Base-by-base conservation (phyloP, 2,113 vertebrate species). In the Sphyrna mokarran region DNA sequence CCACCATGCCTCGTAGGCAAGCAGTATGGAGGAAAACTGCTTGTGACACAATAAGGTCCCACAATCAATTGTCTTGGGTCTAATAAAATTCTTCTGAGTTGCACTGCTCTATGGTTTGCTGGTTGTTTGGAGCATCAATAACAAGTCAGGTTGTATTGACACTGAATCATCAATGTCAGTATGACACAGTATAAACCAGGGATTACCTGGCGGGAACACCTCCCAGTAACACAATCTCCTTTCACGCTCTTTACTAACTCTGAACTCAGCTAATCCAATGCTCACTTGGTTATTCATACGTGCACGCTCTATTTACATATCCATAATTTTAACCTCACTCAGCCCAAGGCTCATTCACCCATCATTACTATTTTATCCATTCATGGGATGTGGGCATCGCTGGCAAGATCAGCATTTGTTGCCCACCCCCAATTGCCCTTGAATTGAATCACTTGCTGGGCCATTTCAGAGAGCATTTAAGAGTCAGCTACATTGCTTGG, bases 171-270 rank as follows among this genome's bases (percentile, higher is more conserved):
- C 29, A 9, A 83, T 83, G 76, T 80, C 72, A 14, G n/a, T n/a
- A 10, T n/a, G 72, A 2, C 33, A 14, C 33, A 80, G 11, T 37
- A 80, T 80, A 80, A n/a, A 16, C 11, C 33, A 37, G 33, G 76
- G n/a, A 13, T 26, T 26, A 16, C n/a, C 76, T 37, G 26, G 9
- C 72, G 11, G 72, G 29, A 76, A 33, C 10, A 1, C 72, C 72
- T 5, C 29, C 11, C 76, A 80, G 0, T 80, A 26, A 80, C 16
- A 14, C 33, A 80, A 33, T 13, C 13, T 14, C 13, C 76, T 33
- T 97, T 97, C 96, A 96, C 95, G 96, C 96, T 96, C 97, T 96
- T 97, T 76, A 29, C 33, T 33, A 76, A 26, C 72, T 76, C 72
- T 76, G 9, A 9, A n/a, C 11, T 76, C 29, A 76, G 29, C 10